Conservation (phyloP, 2,113 vertebrate species). For the Tragulus kanchil region DNA sequence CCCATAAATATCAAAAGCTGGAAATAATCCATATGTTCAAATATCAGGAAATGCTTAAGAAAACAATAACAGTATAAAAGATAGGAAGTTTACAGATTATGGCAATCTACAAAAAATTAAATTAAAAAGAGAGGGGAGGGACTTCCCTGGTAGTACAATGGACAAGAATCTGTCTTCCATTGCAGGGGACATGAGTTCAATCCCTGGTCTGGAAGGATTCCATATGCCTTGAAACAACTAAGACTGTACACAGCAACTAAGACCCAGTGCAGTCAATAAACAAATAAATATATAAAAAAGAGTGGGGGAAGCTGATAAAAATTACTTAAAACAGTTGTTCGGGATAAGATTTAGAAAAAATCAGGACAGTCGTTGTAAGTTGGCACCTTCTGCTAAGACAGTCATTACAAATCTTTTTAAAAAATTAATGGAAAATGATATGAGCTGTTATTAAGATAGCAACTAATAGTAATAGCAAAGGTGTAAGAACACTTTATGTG, state of each 20-base stretch:
- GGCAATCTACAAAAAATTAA: neutral
- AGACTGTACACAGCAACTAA: too few species aligned
- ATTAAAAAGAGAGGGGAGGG: neutral
- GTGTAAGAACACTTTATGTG: neutral
- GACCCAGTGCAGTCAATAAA: too few species aligned
- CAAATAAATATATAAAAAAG: too few species aligned
- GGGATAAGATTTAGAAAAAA: constrained; percentile 15
- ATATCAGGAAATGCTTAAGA: neutral
- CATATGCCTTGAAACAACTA: too few species aligned
- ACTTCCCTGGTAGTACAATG: neutral
- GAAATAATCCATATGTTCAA: constrained; percentile 14
- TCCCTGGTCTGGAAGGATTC: too few species aligned
- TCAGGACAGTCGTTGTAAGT: neutral
- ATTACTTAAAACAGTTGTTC: neutral
- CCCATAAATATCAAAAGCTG: neutral
- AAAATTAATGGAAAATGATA: neutral
- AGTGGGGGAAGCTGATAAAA: neutral
- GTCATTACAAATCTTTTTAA: neutral
- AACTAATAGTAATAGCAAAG: neutral
- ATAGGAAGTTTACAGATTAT: neutral
- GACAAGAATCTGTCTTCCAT: too few species aligned
- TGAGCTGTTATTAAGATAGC: neutral
- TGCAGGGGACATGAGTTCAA: too few species aligned
- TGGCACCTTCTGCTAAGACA: neutral
- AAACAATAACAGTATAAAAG: neutral